Evolutionary conservation across 2,797 vertebrate species (phyloP).

Genomic region (Epinephelus awoara): DNA sequence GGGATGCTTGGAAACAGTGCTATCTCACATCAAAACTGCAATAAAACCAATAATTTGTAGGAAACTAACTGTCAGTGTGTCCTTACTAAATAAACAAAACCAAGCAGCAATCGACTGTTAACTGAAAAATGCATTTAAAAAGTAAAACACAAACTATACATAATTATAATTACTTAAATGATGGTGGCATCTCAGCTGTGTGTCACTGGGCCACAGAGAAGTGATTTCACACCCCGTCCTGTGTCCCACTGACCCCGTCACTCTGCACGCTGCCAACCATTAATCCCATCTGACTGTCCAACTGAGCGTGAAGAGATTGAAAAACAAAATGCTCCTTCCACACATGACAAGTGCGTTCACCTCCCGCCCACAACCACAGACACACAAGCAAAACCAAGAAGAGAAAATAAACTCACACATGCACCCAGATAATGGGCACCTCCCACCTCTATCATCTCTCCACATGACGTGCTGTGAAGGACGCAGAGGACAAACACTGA

Average conservation of each 20-base stretch:
- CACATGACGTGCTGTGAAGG: conserved; percentile 45
- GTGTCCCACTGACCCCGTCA: conserved; percentile 64
- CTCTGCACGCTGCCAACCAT: conserved; percentile 45
- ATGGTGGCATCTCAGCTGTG: conserved; percentile 3
- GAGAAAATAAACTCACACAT: conserved; percentile 20
- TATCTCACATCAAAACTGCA: neutral
- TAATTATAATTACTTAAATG: neutral
- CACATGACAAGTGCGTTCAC: conserved; percentile 27
- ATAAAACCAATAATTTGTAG: neutral
- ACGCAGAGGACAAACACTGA: conserved; percentile 35
- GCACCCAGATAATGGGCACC: conserved; percentile 26
- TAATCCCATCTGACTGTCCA: conserved; percentile 73
- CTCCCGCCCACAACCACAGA: conserved; percentile 4
- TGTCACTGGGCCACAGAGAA: conserved; percentile 49
- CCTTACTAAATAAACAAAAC: neutral
- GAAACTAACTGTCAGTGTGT: neutral
- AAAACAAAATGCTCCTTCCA: conserved; percentile 58
- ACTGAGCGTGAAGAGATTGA: conserved; percentile 63
- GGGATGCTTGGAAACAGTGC: neutral
- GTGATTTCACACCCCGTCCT: conserved; percentile 66
- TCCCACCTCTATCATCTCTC: conserved; percentile 43
- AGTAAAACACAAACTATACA: no score
- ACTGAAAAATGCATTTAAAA: neutral
- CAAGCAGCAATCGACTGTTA: neutral
- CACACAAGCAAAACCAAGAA: conserved; percentile 9